phyloP scores from a whole-genome alignment of 2,888 invertebrate genomes.

The Drosophila macrospina region DNA sequence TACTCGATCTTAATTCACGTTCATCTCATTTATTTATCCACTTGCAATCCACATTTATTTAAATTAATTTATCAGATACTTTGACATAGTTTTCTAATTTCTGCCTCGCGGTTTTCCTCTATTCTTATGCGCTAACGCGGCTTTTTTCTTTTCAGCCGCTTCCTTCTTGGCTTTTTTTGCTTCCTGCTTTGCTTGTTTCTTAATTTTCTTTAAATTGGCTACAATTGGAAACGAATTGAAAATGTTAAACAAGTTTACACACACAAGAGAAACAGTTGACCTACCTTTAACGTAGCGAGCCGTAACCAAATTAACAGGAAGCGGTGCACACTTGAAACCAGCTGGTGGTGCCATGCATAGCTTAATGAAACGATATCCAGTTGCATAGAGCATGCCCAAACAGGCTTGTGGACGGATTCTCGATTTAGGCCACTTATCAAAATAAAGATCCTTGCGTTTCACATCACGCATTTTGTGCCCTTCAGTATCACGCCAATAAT shows the following conservation, averaged over 20 bases:
- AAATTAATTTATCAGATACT: slow-evolving; percentile 7
- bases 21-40: not conserved
- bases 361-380: slow-evolving; percentile 74
- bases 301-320: slow-evolving; percentile 71
- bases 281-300: slow-evolving; percentile 48
- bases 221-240: not conserved
- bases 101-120: slow-evolving; percentile 23
- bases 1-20: not conserved
- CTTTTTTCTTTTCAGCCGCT: slow-evolving; percentile 19
- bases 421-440: slow-evolving; percentile 52
- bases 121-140: slow-evolving; percentile 5
- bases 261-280: not conserved
- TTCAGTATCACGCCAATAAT: slow-evolving; percentile 74
- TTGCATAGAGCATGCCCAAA: slow-evolving; percentile 72
- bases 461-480: slow-evolving; percentile 58
- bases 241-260: too few relatives aligned
- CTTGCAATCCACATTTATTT: not conserved
- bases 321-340: slow-evolving; percentile 74
- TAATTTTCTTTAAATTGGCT: slow-evolving; percentile 46
- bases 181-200: not conserved
- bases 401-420: slow-evolving; percentile 75
- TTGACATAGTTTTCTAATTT: not conserved
- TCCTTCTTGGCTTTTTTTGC: slow-evolving; percentile 29
- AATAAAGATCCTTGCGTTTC: slow-evolving; percentile 60
- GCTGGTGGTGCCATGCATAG: slow-evolving; percentile 65